Evolutionary conservation across 2,888 invertebrate species (phyloP).

Genomic region (Hydropsyche betteni): DNA sequence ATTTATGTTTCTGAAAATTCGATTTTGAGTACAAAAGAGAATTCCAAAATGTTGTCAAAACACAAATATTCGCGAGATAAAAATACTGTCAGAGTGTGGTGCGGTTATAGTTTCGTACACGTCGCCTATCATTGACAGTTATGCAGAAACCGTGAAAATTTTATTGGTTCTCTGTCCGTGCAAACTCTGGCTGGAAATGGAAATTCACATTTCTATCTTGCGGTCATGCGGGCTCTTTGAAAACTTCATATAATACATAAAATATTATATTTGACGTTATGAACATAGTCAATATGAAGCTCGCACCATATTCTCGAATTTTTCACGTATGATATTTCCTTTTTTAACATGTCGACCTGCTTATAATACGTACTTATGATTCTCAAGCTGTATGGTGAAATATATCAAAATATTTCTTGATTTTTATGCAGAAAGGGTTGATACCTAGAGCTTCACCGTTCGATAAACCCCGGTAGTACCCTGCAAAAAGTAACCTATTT

Average conservation of each 20-base stretch:
- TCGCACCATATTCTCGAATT: too few species aligned
- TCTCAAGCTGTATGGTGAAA: not conserved
- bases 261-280: not conserved
- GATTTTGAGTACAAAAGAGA: too few species aligned
- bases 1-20: too few species aligned
- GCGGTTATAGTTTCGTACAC: not conserved
- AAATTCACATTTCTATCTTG: conserved; percentile 12
- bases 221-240: not conserved
- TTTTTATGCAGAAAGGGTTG: conserved; percentile 1
- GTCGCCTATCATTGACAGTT: conserved; percentile 11
- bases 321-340: too few species aligned
- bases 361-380: too few species aligned
- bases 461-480: conserved; percentile 17
- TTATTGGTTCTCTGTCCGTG: conserved; percentile 3
- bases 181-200: conserved; percentile 7
- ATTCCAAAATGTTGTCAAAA: too few species aligned
- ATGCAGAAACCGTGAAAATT: conserved; percentile 25
- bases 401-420: not conserved
- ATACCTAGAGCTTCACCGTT: not conserved
- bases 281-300: too few species aligned
- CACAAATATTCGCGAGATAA: not conserved
- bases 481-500: conserved; percentile 9
- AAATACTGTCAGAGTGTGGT: not conserved
- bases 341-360: too few species aligned
- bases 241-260: not conserved